Evolutionary conservation across 1,140 invertebrate species (phyloP).

Genomic region (Sipha flava): DNA sequence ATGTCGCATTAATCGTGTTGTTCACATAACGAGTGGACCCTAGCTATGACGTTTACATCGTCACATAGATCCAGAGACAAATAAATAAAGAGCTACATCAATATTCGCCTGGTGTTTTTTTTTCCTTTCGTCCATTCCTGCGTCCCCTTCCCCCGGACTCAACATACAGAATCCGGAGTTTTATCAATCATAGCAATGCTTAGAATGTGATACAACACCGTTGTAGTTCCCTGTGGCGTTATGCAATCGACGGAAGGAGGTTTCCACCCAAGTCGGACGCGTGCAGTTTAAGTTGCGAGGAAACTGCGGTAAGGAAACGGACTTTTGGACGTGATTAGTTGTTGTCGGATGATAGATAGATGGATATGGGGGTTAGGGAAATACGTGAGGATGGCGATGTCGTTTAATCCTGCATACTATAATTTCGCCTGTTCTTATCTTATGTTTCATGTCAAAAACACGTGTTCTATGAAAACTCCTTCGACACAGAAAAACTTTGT

Average conservation of each 20-base stretch:
- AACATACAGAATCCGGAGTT: neutral
- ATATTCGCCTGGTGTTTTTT: neutral
- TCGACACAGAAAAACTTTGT: neutral
- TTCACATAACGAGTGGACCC: neutral
- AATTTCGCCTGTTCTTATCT: neutral
- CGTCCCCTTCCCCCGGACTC: neutral
- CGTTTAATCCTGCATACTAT: neutral
- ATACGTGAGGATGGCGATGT: neutral
- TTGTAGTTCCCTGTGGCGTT: too few species aligned
- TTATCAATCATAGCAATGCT: neutral
- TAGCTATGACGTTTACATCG: constrained; percentile 18
- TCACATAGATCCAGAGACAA: neutral
- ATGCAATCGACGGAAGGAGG: too few species aligned
- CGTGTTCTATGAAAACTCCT: neutral
- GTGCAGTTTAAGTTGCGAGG: too few species aligned
- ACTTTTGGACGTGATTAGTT: neutral
- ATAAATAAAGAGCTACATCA: constrained; percentile 12
- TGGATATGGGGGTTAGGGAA: neutral
- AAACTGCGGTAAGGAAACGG: too few species aligned
- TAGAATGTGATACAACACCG: too few species aligned
- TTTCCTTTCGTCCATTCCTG: neutral
- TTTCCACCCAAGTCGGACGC: too few species aligned
- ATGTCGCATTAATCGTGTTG: constrained; percentile 7
- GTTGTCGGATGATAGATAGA: neutral
- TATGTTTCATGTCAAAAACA: neutral